A percentile compares a stretch with the other conserved stretches of the same genome.
phyloP scores from a whole-genome alignment of 2,888 invertebrate species.

The Theristus sp. region DNA sequence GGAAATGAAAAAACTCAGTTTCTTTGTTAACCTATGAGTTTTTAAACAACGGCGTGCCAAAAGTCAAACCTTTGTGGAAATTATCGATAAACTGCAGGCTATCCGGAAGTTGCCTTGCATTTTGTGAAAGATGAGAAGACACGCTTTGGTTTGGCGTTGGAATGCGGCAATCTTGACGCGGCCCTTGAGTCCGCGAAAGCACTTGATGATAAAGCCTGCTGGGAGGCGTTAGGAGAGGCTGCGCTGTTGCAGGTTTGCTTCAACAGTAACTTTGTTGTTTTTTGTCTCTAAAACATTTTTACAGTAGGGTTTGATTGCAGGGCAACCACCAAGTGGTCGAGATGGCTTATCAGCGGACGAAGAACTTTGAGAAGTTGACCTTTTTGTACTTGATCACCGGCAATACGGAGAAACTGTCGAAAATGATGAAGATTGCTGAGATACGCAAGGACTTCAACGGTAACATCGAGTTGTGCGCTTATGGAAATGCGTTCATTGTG shows the following conservation, averaged over 20 bases:
- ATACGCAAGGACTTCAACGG: conserved; percentile 88
- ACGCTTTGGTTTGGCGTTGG: conserved; percentile 75
- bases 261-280: neutral
- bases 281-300: neutral
- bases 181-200: conserved; percentile 87
- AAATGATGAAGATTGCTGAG: conserved; percentile 99
- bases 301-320: too few species aligned
- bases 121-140: conserved; percentile 96
- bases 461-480: too few species aligned
- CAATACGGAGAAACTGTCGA: conserved; percentile 82
- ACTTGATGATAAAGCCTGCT: conserved; percentile 76
- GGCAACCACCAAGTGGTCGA: conserved; percentile 52
- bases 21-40: too few species aligned
- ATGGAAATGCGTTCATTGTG: neutral
- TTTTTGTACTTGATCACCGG: conserved; percentile 91
- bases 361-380: conserved; percentile 93
- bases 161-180: conserved; percentile 87
- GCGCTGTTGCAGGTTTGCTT: conserved; percentile 74
- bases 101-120: conserved; percentile 93
- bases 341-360: conserved; percentile 97
- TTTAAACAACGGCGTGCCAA: too few species aligned
- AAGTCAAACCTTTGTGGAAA: too few species aligned
- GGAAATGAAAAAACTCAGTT: too few species aligned
- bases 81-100: too few species aligned
- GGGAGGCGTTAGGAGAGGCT: conserved; percentile 83